Conservation (phyloP, 2,797 vertebrate genomes). For the Crocodylus rhombifer region DNA sequence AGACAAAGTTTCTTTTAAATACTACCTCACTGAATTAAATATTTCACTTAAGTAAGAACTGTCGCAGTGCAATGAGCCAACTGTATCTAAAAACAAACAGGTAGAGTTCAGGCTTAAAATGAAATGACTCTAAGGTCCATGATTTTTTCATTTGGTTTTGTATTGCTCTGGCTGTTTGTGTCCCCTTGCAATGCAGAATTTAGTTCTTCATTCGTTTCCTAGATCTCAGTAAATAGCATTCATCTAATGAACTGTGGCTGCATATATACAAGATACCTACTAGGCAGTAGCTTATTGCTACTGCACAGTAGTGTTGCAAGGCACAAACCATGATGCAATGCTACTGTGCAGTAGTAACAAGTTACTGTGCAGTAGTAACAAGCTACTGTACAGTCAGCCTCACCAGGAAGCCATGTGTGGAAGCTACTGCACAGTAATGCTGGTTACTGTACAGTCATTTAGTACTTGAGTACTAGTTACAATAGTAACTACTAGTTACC, state of each 20-base stretch:
- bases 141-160: background rate
- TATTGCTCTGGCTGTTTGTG: background rate
- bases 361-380: too few relatives aligned
- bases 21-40: background rate
- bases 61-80: background rate
- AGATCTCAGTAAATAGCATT: background rate
- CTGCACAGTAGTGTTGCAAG: too few relatives aligned
- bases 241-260: background rate
- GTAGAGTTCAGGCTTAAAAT: background rate
- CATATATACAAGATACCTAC: too few relatives aligned
- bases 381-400: too few relatives aligned
- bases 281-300: too few relatives aligned
- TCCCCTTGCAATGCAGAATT: background rate
- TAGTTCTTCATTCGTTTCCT: background rate
- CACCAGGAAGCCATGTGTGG: too few relatives aligned
- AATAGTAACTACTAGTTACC: too few relatives aligned
- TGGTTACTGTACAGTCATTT: too few relatives aligned
- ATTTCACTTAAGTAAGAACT: background rate
- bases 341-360: too few relatives aligned
- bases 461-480: too few relatives aligned
- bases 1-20: background rate
- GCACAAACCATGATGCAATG: too few relatives aligned
- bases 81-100: background rate
- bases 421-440: too few relatives aligned
- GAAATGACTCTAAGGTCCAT: background rate